Base-by-base conservation (phyloP, 2,797 vertebrate species). In the Hirundo rustica region DNA sequence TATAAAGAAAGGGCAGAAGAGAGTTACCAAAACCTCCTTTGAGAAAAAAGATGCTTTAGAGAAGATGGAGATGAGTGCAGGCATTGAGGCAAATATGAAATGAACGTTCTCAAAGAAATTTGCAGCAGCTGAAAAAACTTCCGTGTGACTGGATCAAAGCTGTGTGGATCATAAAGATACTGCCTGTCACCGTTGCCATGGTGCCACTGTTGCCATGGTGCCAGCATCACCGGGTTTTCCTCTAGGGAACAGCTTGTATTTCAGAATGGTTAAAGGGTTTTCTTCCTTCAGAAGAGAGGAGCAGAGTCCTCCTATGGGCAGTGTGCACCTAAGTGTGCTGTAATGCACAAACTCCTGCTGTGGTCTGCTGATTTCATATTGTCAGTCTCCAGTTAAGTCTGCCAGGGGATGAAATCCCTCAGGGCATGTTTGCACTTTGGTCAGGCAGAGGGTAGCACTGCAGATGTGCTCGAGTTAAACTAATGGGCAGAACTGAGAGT, bases 151-250 rank as follows among this genome's bases (percentile, higher is more conserved):
- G 72, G 27, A 79, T 91, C 44, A 75, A 81, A 75, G 64, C 58
- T 51, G 30, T 82, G 64, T 21, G 36, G 64, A 62, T 89, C 64
- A 44, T 44, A 64, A 73, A 87, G 71, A 65, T 82, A 57, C 77
- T 78, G 88, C 50, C 51, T 83, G 62, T 64, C 83, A 54, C 54
- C 0, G 66, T 83, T 96, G 53, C 80, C 82, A 83, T 61, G 61
- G 92, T 89, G 81, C 78, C 57, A 83, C 54, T 2, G 75, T 95
- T 91, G 57, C 77, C 86, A 88, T 88, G 80, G 93, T 86, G 79
- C 48, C 67, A 89, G 65, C 82, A 93, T 91, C 82, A 25, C 72
- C 1, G 1, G 38, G 12, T 40, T 48, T 15, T 36, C 53, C 27
- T 89, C 55, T 58, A 72, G 74, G 48, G 57, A 79, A 16, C 13